Conservation (phyloP, 2,888 invertebrate species). For the Cantharis flavilabris region DNA sequence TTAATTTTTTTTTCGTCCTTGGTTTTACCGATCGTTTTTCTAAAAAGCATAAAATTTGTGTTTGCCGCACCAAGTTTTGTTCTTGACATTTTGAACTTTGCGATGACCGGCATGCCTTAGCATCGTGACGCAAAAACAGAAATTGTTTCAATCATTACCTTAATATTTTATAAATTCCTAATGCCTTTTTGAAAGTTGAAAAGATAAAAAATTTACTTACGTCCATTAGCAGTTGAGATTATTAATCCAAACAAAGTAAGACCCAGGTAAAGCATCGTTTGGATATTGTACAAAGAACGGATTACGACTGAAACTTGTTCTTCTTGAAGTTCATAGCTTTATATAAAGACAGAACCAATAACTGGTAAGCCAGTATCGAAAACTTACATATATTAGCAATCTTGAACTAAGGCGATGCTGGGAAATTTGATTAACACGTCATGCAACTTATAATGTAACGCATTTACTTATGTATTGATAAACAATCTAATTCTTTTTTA, state of each 20-base stretch:
- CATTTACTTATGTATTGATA: not conserved
- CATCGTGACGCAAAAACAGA: not conserved
- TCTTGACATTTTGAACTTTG: not conserved
- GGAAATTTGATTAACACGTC: slow-evolving; percentile 8
- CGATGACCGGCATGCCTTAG: not conserved
- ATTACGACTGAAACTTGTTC: slow-evolving; percentile 7
- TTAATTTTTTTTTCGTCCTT: not conserved
- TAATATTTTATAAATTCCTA: not conserved
- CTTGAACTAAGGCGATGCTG: slow-evolving; percentile 3
- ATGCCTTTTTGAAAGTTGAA: not conserved
- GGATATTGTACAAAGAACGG: not conserved
- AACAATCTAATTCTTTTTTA: not conserved
- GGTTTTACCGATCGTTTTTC: not conserved
- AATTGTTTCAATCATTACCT: not conserved
- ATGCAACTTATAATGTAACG: not conserved
- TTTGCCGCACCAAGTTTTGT: not conserved
- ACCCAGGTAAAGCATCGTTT: not conserved
- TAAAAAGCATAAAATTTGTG: not conserved
- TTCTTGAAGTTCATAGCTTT: slow-evolving; percentile 16
- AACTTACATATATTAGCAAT: slow-evolving; percentile 11
- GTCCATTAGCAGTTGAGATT: slow-evolving; percentile 3
- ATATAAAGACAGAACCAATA: slow-evolving; percentile 9
- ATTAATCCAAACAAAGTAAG: not conserved
- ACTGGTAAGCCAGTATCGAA: slow-evolving; percentile 6
- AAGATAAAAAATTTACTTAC: slow-evolving; percentile 8